Base-by-base conservation (phyloP, 2,113 vertebrate species). In the Poicephalus meyeri region DNA sequence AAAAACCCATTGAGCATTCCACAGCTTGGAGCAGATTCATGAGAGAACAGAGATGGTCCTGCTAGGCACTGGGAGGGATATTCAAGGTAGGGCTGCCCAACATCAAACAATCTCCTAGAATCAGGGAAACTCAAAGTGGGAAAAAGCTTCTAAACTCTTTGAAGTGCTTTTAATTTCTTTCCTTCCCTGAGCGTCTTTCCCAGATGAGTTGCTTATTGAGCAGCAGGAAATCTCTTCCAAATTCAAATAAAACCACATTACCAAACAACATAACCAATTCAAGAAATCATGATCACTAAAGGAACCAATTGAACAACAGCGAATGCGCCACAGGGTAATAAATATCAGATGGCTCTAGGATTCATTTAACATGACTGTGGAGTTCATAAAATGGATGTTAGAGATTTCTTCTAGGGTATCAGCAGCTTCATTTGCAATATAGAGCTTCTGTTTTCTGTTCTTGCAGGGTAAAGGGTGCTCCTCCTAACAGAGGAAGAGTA, bases 331-430 rank as follows among this genome's bases (percentile, higher is more conserved):
- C 16, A 18, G 33, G 33, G 35, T 86, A 95, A 94, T 66, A 88
- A 93, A 77, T n/a, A 88, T 92, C 90, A 93, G 50, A 83, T 35
- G 46, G 41, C 19, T 93, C 49, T 41, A 88, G 61, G 39, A 94
- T 50, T 80, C 79, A 77, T 77, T 92, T 65, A 77, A 86, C 21
- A 9, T 50, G 42, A 92, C 72, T 50, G 28, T 21, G 26, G 46
- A 74, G 60, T 8, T 92, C 86, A 88, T 66, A 73, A 95, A 96
- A 94, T 13, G 37, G 46, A 83, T 71, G 13, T 53, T 52, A 82
- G 42, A 69, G 10, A 15, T 33, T 64, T 82, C 52, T 95, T 72
- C 49, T 52, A 71, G 23, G 68, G 60, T 86, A 85, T 63, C 55
- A 28, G 44, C n/a, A 76, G 41, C 49, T 92, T 71, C 29, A 47